These are phyloP conservation scores for Homarus americanus DNA, from an alignment of 1,140 invertebrate genomes.

Conservation along the genomic window DNA sequence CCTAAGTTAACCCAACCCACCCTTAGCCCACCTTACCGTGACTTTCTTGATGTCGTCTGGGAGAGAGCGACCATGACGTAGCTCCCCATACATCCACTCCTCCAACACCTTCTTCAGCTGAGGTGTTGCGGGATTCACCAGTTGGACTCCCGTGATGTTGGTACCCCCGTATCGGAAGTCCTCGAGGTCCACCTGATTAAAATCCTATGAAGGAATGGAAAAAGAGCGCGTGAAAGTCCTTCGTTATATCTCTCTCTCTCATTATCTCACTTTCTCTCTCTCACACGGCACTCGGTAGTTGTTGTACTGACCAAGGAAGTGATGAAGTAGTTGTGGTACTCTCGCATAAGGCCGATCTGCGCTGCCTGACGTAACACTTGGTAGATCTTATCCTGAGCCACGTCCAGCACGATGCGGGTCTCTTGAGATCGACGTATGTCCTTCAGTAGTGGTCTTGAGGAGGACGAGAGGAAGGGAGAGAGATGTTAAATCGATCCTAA, in stretches of 20 bases:
- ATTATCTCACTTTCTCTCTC: neutral
- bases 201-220: constrained; percentile 82
- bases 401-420: constrained; percentile 80
- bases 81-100: constrained; percentile 66
- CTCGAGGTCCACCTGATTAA: constrained; percentile 92
- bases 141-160: constrained; percentile 93
- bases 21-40: constrained; percentile 42
- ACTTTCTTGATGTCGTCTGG: constrained; percentile 22
- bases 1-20: neutral
- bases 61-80: constrained; percentile 48
- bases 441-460: constrained; percentile 78
- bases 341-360: constrained; percentile 78
- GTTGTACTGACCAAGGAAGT: constrained; percentile 76
- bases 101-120: constrained; percentile 81
- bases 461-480: neutral
- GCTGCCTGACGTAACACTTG: constrained; percentile 78
- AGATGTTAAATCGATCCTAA: neutral
- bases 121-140: constrained; percentile 87
- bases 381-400: constrained; percentile 77
- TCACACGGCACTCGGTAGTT: no score
- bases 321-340: constrained; percentile 78
- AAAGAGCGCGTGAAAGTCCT: neutral
- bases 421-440: constrained; percentile 79
- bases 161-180: constrained; percentile 96
- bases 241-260: neutral